Evolutionary conservation across 30 jellyfish, hydroid and myxozoan species (phyloP).

Genomic region (Aurelia coerulea): DNA sequence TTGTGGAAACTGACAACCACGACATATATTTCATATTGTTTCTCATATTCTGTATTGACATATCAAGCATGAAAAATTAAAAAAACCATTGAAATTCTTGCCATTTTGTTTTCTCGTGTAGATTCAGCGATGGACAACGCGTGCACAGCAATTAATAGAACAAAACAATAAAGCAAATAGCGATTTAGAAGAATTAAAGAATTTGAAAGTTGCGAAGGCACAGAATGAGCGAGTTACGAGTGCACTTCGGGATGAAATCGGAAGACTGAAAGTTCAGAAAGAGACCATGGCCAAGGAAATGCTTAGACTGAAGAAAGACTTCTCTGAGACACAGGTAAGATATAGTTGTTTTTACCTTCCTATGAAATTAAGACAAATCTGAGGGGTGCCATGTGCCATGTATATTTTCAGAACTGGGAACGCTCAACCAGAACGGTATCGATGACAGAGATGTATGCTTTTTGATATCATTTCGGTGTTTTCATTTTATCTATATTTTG

Average conservation of each 20-base stretch:
- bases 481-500: no score
- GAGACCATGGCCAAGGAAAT: constrained; percentile 79
- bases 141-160: constrained; percentile 88
- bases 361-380: no score
- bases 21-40: no score
- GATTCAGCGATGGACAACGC: constrained; percentile 95
- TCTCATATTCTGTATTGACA: no score
- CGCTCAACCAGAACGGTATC: no score
- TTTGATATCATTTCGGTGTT: no score
- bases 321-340: constrained; percentile 76
- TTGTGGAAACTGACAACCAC: no score
- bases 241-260: constrained; percentile 87
- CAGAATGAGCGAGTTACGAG: constrained; percentile 74
- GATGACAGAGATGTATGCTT: no score
- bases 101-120: background rate
- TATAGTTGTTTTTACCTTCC: no score
- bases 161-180: constrained; percentile 83
- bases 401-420: background rate
- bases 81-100: no score
- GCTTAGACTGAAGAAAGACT: constrained; percentile 59
- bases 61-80: no score
- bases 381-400: background rate
- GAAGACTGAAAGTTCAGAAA: constrained; percentile 77
- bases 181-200: constrained; percentile 75
- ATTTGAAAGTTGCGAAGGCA: constrained; percentile 61